phyloP scores from a whole-genome alignment of 2,797 vertebrate genomes.

The Garrulus glandarius region DNA sequence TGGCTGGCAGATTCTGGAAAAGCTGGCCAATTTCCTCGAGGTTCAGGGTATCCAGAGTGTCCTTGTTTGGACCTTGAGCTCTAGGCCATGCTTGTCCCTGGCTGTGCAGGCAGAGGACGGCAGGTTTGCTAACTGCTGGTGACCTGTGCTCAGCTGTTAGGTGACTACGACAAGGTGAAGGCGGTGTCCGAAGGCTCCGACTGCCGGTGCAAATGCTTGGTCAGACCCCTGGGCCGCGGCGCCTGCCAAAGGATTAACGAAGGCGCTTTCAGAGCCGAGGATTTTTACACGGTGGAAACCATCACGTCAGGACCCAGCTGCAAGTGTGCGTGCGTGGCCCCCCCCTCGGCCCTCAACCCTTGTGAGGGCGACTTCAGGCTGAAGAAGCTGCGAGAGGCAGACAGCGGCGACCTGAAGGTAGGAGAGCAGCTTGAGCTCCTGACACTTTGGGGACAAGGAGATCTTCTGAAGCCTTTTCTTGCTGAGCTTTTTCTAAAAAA shows the following conservation, averaged over 20 bases:
- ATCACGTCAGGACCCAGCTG: conserved; percentile 88
- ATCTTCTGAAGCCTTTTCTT: background rate
- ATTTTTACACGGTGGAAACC: conserved; percentile 92
- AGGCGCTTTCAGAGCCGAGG: conserved; percentile 77
- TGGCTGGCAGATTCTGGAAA: background rate
- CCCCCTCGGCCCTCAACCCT: conserved; percentile 88
- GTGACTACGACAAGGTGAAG: conserved; percentile 97
- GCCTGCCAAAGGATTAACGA: conserved; percentile 85
- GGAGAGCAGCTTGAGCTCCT: background rate
- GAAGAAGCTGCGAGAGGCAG: conserved; percentile 85
- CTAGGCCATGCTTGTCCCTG: background rate
- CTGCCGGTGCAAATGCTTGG: conserved; percentile 96
- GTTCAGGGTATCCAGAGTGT: background rate
- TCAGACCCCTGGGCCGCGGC: conserved; percentile 88
- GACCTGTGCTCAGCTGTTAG: conserved; percentile 84
- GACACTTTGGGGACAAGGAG: background rate
- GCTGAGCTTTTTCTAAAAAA: background rate
- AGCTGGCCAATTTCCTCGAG: background rate
- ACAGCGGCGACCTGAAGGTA: conserved; percentile 88
- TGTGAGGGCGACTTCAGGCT: conserved; percentile 90
- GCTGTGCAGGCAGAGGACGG: background rate
- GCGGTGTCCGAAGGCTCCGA: conserved; percentile 92
- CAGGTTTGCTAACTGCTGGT: background rate
- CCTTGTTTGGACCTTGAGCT: background rate
- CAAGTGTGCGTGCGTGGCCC: conserved; percentile 92